Evolutionary conservation across 2,888 invertebrate species (phyloP), one percentile per base, ranked within the genome.

Genomic region (Noctua janthe): DNA sequence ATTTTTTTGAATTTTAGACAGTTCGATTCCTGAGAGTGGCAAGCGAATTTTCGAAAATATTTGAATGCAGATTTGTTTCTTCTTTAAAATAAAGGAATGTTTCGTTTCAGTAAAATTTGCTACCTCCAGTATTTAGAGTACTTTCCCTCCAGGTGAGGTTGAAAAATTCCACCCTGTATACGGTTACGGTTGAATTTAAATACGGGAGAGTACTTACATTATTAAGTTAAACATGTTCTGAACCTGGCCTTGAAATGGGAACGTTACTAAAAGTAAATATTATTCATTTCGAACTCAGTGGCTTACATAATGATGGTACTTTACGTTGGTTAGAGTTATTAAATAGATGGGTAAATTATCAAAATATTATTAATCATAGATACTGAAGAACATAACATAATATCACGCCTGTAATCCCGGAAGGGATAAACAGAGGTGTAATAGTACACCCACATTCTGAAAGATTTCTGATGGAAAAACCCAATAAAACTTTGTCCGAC

Each of bases 181-280:
- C 39, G 8, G 67, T 7, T 47, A 43, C 7, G 6, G 35, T 47
- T 72, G 56, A 35, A 74, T 74, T 39, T 43, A 62, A 62, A 43
- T 51, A 51, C 11, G 13, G 62, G 23, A 13, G 23, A 13, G 20
- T 64, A 47, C 6, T 39, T 51, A 71, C 29, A 47, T 4, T 17
- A 29, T 59, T 59, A 69, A 35, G 20, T 47, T 51, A 35, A 15
- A 51, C 51, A 73, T 35, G 54, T 54, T 64, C 7, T 49, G 47
- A 78, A 54, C n/a, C 15, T 73, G 54, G 8, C 82, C 47, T 82
- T 80, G 54, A 11, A 39, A 15, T 47, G 54, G 6, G 1, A 39
- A 72, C 43, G 29, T 15, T 51, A 54, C 62, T 73, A 47, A 54
- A 39, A 29, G 54, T 74, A 47, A 74, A 80, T 71, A 62, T 80